Evolutionary conservation across 2,113 vertebrate species (phyloP).

Genomic region (Gallinago paraguaiae): DNA sequence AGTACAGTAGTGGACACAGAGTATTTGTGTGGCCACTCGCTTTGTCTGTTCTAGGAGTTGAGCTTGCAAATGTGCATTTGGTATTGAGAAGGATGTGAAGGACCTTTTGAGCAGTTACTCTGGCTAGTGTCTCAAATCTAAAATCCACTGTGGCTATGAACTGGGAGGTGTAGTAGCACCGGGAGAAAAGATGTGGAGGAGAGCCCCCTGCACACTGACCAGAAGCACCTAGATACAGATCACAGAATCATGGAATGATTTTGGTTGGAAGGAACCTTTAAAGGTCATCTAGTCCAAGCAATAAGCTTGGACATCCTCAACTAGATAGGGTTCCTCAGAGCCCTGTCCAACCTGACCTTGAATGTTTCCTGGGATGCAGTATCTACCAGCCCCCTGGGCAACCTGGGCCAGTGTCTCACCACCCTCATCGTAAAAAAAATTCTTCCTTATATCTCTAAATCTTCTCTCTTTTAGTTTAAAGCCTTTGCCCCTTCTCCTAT

Average conservation of each 20-base stretch:
- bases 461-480: not conserved
- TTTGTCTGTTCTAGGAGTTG: not conserved
- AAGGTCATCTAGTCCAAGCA: not conserved
- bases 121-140: not conserved
- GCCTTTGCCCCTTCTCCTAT: not conserved
- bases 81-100: not conserved
- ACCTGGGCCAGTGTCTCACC: not conserved
- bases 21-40: not conserved
- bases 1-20: not conserved
- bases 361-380: not conserved
- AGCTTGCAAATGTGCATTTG: not conserved
- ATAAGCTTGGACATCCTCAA: not conserved
- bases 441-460: not conserved
- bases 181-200: not conserved
- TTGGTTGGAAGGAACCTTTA: not conserved
- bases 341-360: not conserved
- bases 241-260: not conserved
- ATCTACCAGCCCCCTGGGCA: not conserved
- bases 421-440: not conserved
- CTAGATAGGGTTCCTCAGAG: not conserved
- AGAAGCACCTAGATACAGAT: not conserved
- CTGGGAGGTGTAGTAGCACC: not conserved
- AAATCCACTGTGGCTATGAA: not conserved
- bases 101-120: not conserved
- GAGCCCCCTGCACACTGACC: not conserved